Evolutionary conservation across 2,797 vertebrate species (phyloP).

Genomic region (Parambassis ranga): DNA sequence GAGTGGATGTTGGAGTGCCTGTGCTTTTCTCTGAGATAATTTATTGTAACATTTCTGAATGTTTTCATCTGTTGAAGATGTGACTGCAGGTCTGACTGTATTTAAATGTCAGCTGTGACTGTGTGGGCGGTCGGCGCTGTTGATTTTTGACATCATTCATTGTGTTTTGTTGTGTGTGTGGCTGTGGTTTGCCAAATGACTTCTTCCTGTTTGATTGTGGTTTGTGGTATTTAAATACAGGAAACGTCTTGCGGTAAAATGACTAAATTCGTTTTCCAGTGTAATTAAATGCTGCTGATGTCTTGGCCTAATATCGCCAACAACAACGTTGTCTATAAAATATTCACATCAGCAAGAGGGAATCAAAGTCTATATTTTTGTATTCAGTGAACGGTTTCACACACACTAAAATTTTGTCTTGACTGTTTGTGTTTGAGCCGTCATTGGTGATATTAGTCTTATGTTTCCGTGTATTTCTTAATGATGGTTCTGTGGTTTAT

Average conservation of each 20-base stretch:
- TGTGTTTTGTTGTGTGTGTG: not conserved
- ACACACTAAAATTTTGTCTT: not conserved
- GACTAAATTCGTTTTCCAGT: slow-evolving; percentile 22
- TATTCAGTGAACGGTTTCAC: not conserved
- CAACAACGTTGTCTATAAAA: no score
- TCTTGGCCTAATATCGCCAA: not conserved
- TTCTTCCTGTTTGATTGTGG: not conserved
- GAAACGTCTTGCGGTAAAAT: slow-evolving; percentile 21
- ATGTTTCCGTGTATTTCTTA: not conserved
- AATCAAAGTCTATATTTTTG: not conserved
- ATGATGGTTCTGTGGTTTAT: slow-evolving; percentile 7
- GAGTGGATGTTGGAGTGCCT: not conserved
- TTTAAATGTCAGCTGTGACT: slow-evolving; percentile 41
- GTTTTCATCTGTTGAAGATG: not conserved
- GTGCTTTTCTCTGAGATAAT: not conserved
- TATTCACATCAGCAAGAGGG: not conserved
- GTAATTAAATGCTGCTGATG: slow-evolving; percentile 14
- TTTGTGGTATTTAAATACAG: slow-evolving; percentile 21
- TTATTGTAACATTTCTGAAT: slow-evolving; percentile 1
- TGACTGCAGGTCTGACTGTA: not conserved
- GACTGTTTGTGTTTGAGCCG: not conserved
- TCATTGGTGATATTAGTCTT: slow-evolving; percentile 1
- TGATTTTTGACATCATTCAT: not conserved
- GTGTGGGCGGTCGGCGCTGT: slow-evolving; percentile 12
- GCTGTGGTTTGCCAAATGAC: not conserved